Evolutionary conservation across 2,113 vertebrate genomes (phyloP).

Genomic region (Opisthocomus hoazin): DNA sequence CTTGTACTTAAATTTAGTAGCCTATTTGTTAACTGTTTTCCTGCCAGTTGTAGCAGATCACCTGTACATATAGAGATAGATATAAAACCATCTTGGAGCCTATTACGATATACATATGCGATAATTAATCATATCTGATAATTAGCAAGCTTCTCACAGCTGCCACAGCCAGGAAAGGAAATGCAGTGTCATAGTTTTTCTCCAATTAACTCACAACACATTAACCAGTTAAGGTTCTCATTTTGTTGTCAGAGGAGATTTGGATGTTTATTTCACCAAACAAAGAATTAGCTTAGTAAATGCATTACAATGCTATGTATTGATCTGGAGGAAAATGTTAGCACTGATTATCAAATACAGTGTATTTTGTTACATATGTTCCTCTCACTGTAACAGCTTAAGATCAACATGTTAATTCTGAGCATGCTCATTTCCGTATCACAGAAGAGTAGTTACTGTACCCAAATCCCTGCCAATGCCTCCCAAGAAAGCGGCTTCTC

Average conservation of each 20-base stretch:
- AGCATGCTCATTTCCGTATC: neutral
- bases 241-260: neutral
- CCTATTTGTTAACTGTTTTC: neutral
- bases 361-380: neutral
- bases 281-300: neutral
- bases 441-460: neutral
- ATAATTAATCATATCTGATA: neutral
- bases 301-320: neutral
- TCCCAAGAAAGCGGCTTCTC: neutral
- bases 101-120: neutral
- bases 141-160: neutral
- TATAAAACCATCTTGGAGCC: neutral
- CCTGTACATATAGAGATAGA: neutral
- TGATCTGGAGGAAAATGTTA: neutral
- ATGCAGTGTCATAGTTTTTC: neutral
- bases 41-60: neutral
- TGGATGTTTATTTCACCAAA: neutral
- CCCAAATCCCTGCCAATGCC: neutral
- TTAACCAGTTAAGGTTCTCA: neutral
- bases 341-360: neutral
- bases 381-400: neutral
- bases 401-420: neutral
- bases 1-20: neutral
- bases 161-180: neutral
- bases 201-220: neutral